phyloP scores from a whole-genome alignment of 2,888 invertebrate species.

The Mesopsocus fuscifrons region DNA sequence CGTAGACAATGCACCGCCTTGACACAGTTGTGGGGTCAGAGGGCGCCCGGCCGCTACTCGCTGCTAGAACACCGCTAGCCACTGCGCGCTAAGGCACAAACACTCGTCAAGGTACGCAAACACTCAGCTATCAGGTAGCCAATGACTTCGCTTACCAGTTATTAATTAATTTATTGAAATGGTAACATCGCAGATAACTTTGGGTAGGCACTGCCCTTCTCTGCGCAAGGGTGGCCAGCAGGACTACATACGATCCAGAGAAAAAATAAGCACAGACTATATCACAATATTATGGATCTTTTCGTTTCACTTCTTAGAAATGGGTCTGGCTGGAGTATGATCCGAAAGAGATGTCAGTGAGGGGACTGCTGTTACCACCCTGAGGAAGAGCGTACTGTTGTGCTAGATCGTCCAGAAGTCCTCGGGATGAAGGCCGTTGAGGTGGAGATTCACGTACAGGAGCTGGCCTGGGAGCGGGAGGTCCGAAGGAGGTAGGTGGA shows the following conservation, averaged over 20 bases:
- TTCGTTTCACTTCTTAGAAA: neutral
- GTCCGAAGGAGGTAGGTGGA: constrained; percentile 17
- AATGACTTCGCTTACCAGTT: too few relatives aligned
- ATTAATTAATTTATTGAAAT: too few relatives aligned
- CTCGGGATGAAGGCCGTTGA: neutral
- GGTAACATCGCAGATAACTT: too few relatives aligned
- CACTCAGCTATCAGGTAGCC: too few relatives aligned
- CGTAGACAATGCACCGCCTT: neutral
- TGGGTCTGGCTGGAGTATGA: constrained; percentile 13
- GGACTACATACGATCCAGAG: too few relatives aligned
- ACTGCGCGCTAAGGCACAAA: too few relatives aligned
- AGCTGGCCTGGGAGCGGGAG: constrained; percentile 18
- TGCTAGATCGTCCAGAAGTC: constrained; percentile 55
- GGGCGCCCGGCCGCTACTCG: neutral
- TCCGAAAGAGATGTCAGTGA: constrained; percentile 70
- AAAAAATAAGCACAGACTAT: too few relatives aligned
- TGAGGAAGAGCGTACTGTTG: constrained; percentile 62
- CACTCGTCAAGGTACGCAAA: too few relatives aligned
- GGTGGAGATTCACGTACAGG: constrained; percentile 23
- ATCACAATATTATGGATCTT: too few relatives aligned
- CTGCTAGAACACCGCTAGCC: too few relatives aligned
- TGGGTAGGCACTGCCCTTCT: too few relatives aligned
- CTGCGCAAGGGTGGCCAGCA: too few relatives aligned
- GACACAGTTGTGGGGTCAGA: neutral
- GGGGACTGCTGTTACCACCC: constrained; percentile 34